phyloP scores from a whole-genome alignment of 2,797 vertebrate genomes.

The Acanthis flammea region DNA sequence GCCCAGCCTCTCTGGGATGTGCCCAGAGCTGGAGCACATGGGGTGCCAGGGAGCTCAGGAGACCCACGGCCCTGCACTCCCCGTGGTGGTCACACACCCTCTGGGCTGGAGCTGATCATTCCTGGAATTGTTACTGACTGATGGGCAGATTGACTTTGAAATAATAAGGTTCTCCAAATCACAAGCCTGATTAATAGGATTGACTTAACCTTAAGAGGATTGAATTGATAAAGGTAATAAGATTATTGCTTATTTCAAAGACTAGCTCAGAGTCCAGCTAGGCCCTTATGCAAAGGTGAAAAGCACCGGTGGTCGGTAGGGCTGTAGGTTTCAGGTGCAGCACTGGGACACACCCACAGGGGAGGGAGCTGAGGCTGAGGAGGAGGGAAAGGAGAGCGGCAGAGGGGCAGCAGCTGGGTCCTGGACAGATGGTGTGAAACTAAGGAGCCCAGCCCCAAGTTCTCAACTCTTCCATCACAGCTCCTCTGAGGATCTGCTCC shows the following conservation, averaged over 20 bases:
- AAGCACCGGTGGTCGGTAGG: background rate
- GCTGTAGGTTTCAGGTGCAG: background rate
- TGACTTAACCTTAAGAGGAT: constrained; percentile 67
- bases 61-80: accelerated
- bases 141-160: constrained; percentile 26
- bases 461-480: background rate
- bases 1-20: accelerated
- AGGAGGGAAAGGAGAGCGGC: accelerated
- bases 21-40: accelerated
- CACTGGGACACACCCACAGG: accelerated
- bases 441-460: background rate
- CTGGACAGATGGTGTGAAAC: accelerated
- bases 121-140: background rate
- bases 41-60: background rate
- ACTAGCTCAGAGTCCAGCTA: background rate
- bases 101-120: background rate
- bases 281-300: background rate
- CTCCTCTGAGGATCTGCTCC: background rate
- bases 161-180: constrained; percentile 38
- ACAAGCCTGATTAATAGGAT: constrained; percentile 63
- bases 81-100: accelerated
- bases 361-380: background rate
- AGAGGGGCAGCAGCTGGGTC: background rate
- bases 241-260: constrained; percentile 48
- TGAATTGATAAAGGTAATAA: constrained; percentile 63